A percentile compares a stretch with the other conserved stretches of the same genome.
Conservation (phyloP, 2,888 invertebrate species). For the Drosophila diplacantha region DNA sequence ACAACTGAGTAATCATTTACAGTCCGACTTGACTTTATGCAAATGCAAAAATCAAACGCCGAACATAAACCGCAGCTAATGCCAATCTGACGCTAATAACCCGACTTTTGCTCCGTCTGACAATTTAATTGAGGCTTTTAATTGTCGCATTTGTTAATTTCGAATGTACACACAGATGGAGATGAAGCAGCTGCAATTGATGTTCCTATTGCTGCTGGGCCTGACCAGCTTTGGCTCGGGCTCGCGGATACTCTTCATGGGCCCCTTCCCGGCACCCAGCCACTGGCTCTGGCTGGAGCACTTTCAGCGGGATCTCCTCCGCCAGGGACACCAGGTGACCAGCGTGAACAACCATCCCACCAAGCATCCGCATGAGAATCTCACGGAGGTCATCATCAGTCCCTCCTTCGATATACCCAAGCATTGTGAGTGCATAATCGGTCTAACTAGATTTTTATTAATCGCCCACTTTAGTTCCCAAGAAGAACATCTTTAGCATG, state of each 20-base stretch:
- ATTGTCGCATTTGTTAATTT: constrained; percentile 41
- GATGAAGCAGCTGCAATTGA: constrained; percentile 47
- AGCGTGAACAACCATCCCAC: constrained; percentile 74
- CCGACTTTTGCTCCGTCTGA: constrained; percentile 20
- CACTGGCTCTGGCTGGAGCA: constrained; percentile 78
- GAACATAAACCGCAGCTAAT: constrained; percentile 37
- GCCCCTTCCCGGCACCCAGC: constrained; percentile 77
- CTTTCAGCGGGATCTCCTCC: constrained; percentile 73
- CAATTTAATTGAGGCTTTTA: constrained; percentile 42
- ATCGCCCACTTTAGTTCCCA: constrained; percentile 65
- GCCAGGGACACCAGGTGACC: constrained; percentile 78
- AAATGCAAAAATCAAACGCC: constrained; percentile 43
- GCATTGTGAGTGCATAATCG: constrained; percentile 67
- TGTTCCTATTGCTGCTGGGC: constrained; percentile 41
- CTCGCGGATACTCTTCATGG: constrained; percentile 75
- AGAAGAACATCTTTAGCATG: constrained; percentile 74
- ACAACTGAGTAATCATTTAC: constrained; percentile 11
- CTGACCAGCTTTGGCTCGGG: constrained; percentile 17
- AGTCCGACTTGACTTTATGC: constrained; percentile 42
- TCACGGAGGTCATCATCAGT: constrained; percentile 76
- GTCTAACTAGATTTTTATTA: neutral
- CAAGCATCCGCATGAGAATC: constrained; percentile 77
- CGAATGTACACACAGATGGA: constrained; percentile 43
- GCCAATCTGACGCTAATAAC: constrained; percentile 32
- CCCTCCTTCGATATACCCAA: constrained; percentile 75